Conservation (phyloP, 2,113 vertebrate genomes). For the Poeciliopsis prolifica region DNA sequence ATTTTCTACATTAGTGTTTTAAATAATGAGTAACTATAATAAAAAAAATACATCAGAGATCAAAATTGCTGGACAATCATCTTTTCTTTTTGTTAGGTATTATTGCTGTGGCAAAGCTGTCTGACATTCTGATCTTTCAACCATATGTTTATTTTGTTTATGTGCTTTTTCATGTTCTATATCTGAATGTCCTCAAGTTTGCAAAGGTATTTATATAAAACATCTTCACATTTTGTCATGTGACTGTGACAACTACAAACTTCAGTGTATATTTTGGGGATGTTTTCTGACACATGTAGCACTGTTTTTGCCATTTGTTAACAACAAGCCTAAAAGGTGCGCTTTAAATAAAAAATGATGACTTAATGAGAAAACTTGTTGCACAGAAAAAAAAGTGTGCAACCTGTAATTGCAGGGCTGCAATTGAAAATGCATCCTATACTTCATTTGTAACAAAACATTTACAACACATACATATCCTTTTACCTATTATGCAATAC, state of each 20-base stretch:
- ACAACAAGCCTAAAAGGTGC: neutral
- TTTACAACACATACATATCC: neutral
- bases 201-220: neutral
- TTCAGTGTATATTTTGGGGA: neutral
- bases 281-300: neutral
- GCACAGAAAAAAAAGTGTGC: neutral
- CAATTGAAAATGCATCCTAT: neutral
- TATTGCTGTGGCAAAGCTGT: conserved; percentile 77
- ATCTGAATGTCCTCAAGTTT: conserved; percentile 16
- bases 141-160: conserved; percentile 10
- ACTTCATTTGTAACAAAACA: neutral
- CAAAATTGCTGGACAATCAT: conserved; percentile 34
- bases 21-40: conserved; percentile 16
- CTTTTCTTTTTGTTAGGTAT: conserved; percentile 47
- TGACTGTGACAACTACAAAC: neutral
- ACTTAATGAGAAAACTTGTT: neutral
- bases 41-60: conserved; percentile 2
- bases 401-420: neutral
- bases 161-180: conserved; percentile 42
- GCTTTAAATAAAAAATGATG: too few relatives aligned
- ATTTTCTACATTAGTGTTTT: conserved; percentile 69
- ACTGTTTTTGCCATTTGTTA: neutral
- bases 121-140: conserved; percentile 18
- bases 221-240: neutral
- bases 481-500: neutral